phyloP scores from a whole-genome alignment of 2,888 invertebrate species.

The Odontomyia ornata region DNA sequence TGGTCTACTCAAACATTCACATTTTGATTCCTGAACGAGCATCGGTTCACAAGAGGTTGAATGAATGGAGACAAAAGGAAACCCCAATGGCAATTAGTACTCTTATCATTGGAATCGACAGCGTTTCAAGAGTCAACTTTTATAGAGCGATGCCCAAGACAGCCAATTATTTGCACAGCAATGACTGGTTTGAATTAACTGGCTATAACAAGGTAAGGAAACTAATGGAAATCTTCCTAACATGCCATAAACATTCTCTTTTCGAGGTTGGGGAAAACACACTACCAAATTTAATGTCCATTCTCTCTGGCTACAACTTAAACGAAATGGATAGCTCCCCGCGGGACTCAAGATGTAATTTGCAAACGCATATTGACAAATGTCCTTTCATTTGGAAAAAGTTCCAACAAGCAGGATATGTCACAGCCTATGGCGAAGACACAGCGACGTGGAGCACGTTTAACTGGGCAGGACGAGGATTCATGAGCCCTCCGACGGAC shows the following conservation, averaged over 20 bases:
- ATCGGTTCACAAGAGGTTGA: constrained; percentile 63
- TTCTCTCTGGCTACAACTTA: constrained; percentile 71
- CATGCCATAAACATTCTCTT: constrained; percentile 8
- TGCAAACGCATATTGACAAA: constrained; percentile 68
- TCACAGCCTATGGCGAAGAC: constrained; percentile 80
- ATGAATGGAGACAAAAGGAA: constrained; percentile 53
- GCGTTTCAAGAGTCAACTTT: constrained; percentile 82
- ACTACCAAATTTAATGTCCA: constrained; percentile 82
- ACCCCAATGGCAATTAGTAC: constrained; percentile 66
- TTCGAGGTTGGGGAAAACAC: constrained; percentile 80
- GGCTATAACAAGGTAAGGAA: constrained; percentile 75
- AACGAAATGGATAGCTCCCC: constrained; percentile 64
- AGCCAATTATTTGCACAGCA: constrained; percentile 71
- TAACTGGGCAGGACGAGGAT: constrained; percentile 73
- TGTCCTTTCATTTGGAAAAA: constrained; percentile 78
- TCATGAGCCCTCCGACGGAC: constrained; percentile 75
- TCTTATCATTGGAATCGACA: constrained; percentile 84
- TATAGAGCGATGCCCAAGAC: constrained; percentile 80
- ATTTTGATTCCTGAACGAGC: neutral
- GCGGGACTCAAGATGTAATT: constrained; percentile 55
- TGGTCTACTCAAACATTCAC: neutral
- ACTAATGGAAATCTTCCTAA: too few species aligned
- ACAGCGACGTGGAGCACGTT: constrained; percentile 70
- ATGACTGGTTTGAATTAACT: constrained; percentile 75
- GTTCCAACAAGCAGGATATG: constrained; percentile 72